Conservation (phyloP, 2,797 vertebrate genomes). For the Platalea minor region DNA sequence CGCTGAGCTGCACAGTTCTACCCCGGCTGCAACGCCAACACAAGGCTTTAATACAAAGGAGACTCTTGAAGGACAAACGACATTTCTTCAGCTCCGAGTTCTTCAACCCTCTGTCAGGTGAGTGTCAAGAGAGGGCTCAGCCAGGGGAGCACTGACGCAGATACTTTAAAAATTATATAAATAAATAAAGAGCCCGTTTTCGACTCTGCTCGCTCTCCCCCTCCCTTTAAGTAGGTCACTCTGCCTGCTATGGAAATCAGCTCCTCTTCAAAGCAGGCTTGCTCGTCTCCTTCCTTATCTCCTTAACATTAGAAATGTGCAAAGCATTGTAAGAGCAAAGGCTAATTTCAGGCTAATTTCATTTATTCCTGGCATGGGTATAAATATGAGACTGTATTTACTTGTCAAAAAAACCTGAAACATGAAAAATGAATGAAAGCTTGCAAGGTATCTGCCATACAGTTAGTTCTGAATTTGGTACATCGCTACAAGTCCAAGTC, state of each 20-base stretch:
- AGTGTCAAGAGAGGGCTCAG: not conserved
- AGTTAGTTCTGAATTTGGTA: constrained; percentile 17
- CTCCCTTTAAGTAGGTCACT: constrained; percentile 72
- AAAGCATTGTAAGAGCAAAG: constrained; percentile 49
- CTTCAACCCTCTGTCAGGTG: not conserved
- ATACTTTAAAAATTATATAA: constrained; percentile 1
- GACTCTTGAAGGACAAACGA: not conserved
- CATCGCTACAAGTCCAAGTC: constrained; percentile 3
- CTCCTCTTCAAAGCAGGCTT: constrained; percentile 68
- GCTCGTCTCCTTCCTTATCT: constrained; percentile 10
- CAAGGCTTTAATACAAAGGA: not conserved
- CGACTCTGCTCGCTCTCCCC: not conserved
- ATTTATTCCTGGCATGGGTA: constrained; percentile 48
- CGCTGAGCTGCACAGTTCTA: not conserved
- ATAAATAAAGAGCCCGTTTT: constrained; percentile 53
- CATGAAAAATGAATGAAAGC: not conserved
- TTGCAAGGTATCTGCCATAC: not conserved
- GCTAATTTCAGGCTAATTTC: constrained; percentile 65
- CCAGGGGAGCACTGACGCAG: not conserved
- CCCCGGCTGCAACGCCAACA: not conserved
- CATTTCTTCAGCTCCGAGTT: accelerated
- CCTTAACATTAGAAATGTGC: constrained; percentile 23
- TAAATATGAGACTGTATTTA: not conserved
- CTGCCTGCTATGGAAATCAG: constrained; percentile 58
- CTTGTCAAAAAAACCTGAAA: not conserved